Evolutionary conservation across 2,797 vertebrate genomes (phyloP).

Genomic region (Dipus sagitta): DNA sequence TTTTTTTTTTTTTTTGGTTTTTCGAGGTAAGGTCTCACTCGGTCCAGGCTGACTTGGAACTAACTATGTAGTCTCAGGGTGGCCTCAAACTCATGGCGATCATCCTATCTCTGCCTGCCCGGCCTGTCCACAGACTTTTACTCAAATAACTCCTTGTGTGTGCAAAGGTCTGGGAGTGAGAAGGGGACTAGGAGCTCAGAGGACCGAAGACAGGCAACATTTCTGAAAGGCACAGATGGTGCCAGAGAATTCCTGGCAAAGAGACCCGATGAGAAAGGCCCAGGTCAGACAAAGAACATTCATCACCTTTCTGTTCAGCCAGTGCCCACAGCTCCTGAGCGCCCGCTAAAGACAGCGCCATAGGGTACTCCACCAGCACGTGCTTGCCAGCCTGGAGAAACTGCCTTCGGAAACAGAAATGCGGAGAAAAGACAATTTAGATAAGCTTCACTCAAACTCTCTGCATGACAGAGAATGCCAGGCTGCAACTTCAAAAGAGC

Average conservation of each 20-base stretch:
- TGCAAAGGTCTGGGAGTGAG: neutral
- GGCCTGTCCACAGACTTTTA: neutral
- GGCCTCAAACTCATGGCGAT: too few relatives aligned
- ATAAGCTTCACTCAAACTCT: neutral
- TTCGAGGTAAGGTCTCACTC: too few relatives aligned
- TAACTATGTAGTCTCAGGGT: too few relatives aligned
- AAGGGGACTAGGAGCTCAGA: neutral
- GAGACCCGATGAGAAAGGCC: too few relatives aligned
- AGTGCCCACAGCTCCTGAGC: constrained; percentile 92
- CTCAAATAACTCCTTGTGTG: neutral
- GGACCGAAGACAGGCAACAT: neutral
- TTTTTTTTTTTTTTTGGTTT: too few relatives aligned
- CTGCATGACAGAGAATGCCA: neutral
- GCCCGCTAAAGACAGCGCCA: constrained; percentile 89
- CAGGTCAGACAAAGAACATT: neutral
- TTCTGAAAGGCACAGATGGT: constrained; percentile 3
- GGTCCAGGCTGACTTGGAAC: too few relatives aligned
- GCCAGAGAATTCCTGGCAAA: neutral
- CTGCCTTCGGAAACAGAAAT: constrained; percentile 84
- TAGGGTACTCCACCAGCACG: constrained; percentile 96
- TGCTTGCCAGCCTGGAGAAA: constrained; percentile 96
- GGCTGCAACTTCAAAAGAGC: neutral
- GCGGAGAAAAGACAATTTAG: constrained; percentile 67
- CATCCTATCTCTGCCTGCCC: too few relatives aligned
- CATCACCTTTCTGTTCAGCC: constrained; percentile 93